Evolutionary conservation across 2,797 vertebrate genomes (phyloP), one percentile per base, ranked within the genome.

Genomic region (Pipistrellus pipistrellus): DNA sequence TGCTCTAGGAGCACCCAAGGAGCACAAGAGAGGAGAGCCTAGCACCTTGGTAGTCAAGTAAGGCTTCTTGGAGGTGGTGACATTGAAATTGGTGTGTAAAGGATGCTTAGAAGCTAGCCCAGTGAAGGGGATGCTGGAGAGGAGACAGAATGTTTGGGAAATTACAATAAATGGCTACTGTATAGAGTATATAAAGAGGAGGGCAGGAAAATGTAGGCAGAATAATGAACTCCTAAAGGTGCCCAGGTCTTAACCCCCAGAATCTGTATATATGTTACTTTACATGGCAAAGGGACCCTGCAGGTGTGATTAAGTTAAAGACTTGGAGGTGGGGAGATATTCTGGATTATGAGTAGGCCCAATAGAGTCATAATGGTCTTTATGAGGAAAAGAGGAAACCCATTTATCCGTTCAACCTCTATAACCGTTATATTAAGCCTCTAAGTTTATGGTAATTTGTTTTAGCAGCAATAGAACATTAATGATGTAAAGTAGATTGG

Each of bases 1-100:
- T 23, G n/a, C 13, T n/a, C 62, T 57, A 18, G 44, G 46, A 69
- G 30, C 12, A 44, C 20, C 11, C 1, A 41, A 41, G 38, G 6
- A 41, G 38, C 38, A 41, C 6, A 41, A 38, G 51, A 32, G 23
- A n/a, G 53, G 44, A 25, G 8, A 53, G 7, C 4, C 57, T 11
- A 23, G 10, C 4, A 46, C 38, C 46, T 14, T 64, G 69, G 73
- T 25, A 81, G 11, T 88, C 35, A 64, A 62, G 35, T 3, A 64
- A 59, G 78, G n/a, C 73, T 95, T 88, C 59, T 73, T 91, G 44
- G 55, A 76, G 32, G 21, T 53, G 55, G 78, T 75, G 51, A 46
- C 38, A 77, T 8, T 55, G 55, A 93, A 88, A n/a, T 30, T 1
- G 8, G 44, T 30, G 38, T 75, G 68, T 88, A 62, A 66, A 81